phyloP scores from a whole-genome alignment of 2,888 invertebrate genomes.

The Stenolophus ochropezus region DNA sequence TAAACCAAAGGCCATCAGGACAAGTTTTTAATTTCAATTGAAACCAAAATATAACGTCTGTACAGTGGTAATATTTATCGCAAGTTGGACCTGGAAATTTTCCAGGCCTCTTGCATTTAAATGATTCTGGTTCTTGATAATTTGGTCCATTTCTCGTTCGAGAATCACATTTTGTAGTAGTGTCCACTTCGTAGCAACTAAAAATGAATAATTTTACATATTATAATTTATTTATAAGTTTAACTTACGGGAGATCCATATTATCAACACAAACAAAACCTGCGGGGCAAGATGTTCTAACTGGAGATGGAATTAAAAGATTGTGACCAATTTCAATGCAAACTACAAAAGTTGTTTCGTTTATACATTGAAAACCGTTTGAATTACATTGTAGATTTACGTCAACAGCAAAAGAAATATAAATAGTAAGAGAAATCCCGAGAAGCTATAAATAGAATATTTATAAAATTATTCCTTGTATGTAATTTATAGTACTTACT shows the following conservation, averaged over 20 bases:
- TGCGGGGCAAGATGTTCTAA: not conserved
- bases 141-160: too few species aligned
- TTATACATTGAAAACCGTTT: slow-evolving; percentile 39
- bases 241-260: slow-evolving; percentile 17
- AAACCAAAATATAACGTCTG: not conserved
- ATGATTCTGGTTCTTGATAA: too few species aligned
- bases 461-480: not conserved
- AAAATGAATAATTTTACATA: not conserved
- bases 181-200: not conserved
- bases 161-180: too few species aligned
- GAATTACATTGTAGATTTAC: slow-evolving; percentile 8
- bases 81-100: slow-evolving; percentile 30
- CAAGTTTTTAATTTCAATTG: not conserved
- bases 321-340: slow-evolving; percentile 31
- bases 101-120: slow-evolving; percentile 5
- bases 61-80: slow-evolving; percentile 22
- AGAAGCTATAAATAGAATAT: not conserved
- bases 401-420: not conserved
- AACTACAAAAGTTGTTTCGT: slow-evolving; percentile 38
- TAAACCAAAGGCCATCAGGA: slow-evolving; percentile 9
- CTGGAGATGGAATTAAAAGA: slow-evolving; percentile 30
- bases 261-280: not conserved
- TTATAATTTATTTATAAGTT: not conserved
- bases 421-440: not conserved
- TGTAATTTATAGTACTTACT: not conserved